A percentile compares a stretch with the other conserved stretches of the same genome.
Evolutionary conservation across 2,888 invertebrate species (phyloP).

Genomic region (Heteromurus nitidus): DNA sequence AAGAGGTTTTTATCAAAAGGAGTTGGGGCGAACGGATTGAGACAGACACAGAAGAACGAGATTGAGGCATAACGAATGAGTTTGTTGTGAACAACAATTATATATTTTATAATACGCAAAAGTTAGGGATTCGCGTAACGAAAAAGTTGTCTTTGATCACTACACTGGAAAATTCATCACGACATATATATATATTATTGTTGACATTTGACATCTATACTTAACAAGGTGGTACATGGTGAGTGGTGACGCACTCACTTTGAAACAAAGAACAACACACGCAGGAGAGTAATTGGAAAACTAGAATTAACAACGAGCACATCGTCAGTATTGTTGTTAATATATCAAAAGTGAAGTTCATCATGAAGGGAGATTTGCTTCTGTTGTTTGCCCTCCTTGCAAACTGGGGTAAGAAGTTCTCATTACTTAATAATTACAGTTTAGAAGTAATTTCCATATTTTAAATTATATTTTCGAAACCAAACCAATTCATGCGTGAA

Average conservation of each 20-base stretch:
- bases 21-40: no score
- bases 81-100: no score
- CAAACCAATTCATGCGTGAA: no score
- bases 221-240: slow-evolving; percentile 22
- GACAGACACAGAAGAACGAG: no score
- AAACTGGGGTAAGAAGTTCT: slow-evolving; percentile 54
- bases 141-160: slow-evolving; percentile 53
- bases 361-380: slow-evolving; percentile 51
- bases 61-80: no score
- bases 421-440: no score
- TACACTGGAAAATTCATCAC: slow-evolving; percentile 28
- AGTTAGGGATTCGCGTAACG: no score
- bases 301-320: background rate
- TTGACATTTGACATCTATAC: slow-evolving; percentile 2
- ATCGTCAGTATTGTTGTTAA: background rate
- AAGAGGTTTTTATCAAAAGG: no score
- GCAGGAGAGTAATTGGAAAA: background rate
- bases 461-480: no score
- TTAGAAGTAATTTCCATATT: no score
- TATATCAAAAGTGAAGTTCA: background rate
- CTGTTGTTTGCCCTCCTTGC: slow-evolving; percentile 57
- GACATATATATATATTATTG: slow-evolving; percentile 12
- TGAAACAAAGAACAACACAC: no score
- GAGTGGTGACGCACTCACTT: background rate
- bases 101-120: no score